phyloP scores from a whole-genome alignment of 2,113 vertebrate genomes.

The Tachysurus vachellii region DNA sequence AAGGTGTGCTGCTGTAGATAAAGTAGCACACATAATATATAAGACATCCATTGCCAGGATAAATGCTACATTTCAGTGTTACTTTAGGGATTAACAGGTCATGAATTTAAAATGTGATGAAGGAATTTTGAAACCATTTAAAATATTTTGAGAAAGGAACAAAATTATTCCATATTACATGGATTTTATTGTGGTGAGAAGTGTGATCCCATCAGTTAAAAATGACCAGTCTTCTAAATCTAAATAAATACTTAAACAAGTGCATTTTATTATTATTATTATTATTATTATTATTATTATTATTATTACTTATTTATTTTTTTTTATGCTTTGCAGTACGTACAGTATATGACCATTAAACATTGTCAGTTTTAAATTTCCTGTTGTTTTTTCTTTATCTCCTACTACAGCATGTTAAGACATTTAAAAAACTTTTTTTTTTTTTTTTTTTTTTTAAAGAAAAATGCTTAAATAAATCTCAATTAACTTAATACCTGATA shows the following conservation, averaged over 20 bases:
- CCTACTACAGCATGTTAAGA: not conserved
- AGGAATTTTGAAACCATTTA: not conserved
- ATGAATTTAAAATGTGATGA: not conserved
- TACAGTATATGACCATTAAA: not conserved
- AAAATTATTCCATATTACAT: not conserved
- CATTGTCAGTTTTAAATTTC: not conserved
- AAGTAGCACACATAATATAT: not conserved
- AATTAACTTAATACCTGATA: not conserved
- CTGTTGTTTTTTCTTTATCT: not conserved
- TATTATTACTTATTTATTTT: not conserved
- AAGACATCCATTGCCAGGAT: not conserved
- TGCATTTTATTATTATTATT: no score
- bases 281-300: no score
- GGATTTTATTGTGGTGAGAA: not conserved
- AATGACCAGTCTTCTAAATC: not conserved
- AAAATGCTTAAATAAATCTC: not conserved
- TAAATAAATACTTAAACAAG: not conserved
- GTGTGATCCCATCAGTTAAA: not conserved
- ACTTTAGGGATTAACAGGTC: not conserved
- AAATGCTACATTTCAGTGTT: not conserved
- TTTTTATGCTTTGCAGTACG: not conserved
- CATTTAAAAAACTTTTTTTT: no score
- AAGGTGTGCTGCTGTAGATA: not conserved
- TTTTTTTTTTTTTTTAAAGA: not conserved
- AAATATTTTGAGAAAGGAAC: not conserved